Base-by-base conservation (phyloP, 2,888 invertebrate genomes). In the Mesorhabditis sp. region DNA sequence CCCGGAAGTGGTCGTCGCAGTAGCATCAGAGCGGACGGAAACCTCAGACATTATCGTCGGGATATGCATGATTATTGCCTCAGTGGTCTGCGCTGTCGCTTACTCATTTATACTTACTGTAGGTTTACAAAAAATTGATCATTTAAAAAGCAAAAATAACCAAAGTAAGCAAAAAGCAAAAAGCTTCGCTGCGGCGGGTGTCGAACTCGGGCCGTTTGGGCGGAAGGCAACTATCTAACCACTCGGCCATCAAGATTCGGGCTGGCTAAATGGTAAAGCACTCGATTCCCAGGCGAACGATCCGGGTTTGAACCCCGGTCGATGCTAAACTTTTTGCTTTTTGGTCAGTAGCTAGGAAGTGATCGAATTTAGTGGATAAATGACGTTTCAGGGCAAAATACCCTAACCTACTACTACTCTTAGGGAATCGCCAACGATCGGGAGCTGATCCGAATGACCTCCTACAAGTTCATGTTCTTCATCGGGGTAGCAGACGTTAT, bases 391-490 rank as follows among this genome's bases (percentile, higher is more conserved):
- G 28, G 28, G 2, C 28, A 28, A 28, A 28, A 28, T 1, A 28
- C 28, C 28, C 28, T 28, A 65, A 43, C 6, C 43, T 15, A 10
- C 15, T 10, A 45, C 13, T 41, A 13, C 5, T 10, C 41, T 73
- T 68, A 80, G 76, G 76, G 75, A 44, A 80, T 82, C 64, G 76
- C 73, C 71, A 74, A 71, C 65, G 80, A 82, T 71, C 74, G 75
- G 43, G 82, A 82, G 63, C 67, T 82, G 43, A 68, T 69, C 7
- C 64, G 74, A 45, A 71, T 80, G 72, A 70, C 80, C 5, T 79
- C 80, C 64, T 82, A 82, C 72, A 76, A 78, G 66, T 75, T 82
- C 66, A 82, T 82, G 80, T 79, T 82, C 58, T 68, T 74, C 43
- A 72, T 82, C 5, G 77, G 78, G n/a, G 45, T 77, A 28, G 77